Evolutionary conservation across 1,140 invertebrate genomes (phyloP).

Genomic region (Neotoxoptera formosana): DNA sequence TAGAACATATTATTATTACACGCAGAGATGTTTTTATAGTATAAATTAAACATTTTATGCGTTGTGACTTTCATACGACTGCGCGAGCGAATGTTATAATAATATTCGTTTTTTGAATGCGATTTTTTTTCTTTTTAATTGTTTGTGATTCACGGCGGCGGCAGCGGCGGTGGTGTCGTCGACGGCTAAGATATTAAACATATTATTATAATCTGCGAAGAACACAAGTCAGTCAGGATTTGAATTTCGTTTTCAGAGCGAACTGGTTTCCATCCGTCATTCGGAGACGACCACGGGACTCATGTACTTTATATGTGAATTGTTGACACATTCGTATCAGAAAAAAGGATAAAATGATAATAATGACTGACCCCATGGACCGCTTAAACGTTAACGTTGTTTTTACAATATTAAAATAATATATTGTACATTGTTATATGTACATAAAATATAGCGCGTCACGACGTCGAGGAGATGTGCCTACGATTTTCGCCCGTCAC

Average conservation of each 20-base stretch:
- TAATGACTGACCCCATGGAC: background rate
- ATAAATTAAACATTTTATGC: slow-evolving; percentile 10
- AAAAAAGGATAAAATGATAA: background rate
- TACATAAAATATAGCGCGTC: background rate
- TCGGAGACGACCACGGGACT: background rate
- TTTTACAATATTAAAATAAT: background rate
- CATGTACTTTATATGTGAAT: background rate
- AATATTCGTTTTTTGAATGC: background rate
- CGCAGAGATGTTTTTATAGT: background rate
- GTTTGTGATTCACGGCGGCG: background rate
- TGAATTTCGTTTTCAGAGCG: background rate
- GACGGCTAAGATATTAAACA: too few species aligned
- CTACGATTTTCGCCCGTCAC: background rate
- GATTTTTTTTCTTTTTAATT: background rate
- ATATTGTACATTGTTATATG: background rate
- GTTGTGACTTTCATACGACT: background rate
- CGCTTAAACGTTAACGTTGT: background rate
- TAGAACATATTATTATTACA: background rate
- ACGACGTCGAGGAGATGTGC: background rate
- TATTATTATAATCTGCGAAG: background rate
- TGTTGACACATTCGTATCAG: background rate
- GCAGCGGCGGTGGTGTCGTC: too few species aligned
- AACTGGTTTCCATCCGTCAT: background rate
- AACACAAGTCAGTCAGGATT: background rate
- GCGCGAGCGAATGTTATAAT: background rate